These are phyloP conservation scores for Pycnomerus fuliginosus DNA, from an alignment of 2,888 invertebrate genomes.

Conservation along the genomic window DNA sequence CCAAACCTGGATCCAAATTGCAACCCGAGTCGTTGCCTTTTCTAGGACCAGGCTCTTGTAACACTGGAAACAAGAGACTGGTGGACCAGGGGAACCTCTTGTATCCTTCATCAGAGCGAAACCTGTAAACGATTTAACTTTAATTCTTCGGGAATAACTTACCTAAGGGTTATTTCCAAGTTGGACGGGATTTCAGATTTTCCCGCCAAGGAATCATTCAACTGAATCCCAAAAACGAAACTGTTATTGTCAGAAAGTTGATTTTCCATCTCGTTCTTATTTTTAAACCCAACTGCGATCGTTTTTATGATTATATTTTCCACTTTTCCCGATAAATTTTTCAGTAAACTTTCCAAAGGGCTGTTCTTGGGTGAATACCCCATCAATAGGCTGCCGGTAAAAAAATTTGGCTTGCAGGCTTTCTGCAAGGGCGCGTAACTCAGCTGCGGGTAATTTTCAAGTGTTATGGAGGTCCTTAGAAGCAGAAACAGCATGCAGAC, in stretches of 20 bases:
- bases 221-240: too few species aligned
- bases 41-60: constrained; percentile 36
- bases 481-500: constrained; percentile 56
- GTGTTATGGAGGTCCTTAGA: constrained; percentile 8
- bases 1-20: constrained; percentile 1
- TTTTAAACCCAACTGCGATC: too few species aligned
- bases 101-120: constrained; percentile 6
- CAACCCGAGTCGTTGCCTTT: constrained; percentile 6
- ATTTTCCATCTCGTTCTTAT: too few species aligned
- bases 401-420: background rate
- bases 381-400: too few species aligned
- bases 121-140: constrained; percentile 1
- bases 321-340: constrained; percentile 41
- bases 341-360: background rate
- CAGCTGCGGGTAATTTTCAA: background rate
- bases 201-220: too few species aligned
- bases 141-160: constrained; percentile 4
- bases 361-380: too few species aligned
- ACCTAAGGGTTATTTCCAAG: constrained; percentile 57
- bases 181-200: constrained; percentile 53
- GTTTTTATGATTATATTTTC: too few species aligned
- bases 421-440: background rate
- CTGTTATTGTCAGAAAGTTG: too few species aligned
- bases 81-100: constrained; percentile 61
- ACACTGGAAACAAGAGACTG: constrained; percentile 54